Evolutionary conservation across 2,888 invertebrate genomes (phyloP).

Genomic region (Morpho achilles): DNA sequence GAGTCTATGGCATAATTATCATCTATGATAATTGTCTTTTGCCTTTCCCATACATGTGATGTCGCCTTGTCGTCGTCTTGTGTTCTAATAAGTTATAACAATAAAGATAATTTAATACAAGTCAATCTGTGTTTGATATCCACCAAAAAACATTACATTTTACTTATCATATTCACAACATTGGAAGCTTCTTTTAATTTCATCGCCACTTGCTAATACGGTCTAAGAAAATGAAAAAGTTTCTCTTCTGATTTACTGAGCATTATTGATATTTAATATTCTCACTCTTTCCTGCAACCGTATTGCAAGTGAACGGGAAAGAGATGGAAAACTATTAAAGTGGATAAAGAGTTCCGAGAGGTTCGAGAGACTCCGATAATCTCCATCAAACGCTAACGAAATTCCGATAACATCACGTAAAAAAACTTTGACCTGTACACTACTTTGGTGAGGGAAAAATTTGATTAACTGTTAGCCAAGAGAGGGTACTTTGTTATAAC

Average conservation of each 20-base stretch:
- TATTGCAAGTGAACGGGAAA: neutral
- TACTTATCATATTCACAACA: constrained; percentile 7
- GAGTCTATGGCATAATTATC: neutral
- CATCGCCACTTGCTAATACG: constrained; percentile 8
- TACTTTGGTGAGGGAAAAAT: constrained; percentile 27
- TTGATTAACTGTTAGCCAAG: constrained; percentile 23
- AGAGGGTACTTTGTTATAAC: constrained; percentile 22
- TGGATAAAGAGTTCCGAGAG: constrained; percentile 1
- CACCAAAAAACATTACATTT: neutral
- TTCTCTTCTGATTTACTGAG: constrained; percentile 7
- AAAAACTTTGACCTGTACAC: constrained; percentile 25
- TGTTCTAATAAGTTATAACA: too few species aligned
- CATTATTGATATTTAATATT: constrained; percentile 8
- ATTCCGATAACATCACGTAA: constrained; percentile 22
- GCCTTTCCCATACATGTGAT: too few species aligned
- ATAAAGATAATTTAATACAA: too few species aligned
- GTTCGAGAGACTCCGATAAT: constrained; percentile 7
- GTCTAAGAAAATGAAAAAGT: constrained; percentile 7
- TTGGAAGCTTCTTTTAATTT: constrained; percentile 10
- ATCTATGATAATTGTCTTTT: neutral
- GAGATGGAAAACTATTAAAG: constrained; percentile 2
- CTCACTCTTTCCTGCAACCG: neutral
- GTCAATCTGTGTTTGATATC: too few species aligned
- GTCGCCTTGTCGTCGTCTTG: too few species aligned
- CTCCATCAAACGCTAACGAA: constrained; percentile 16